These are phyloP conservation scores for Ostrea denselamellosa DNA, from an alignment of 1,140 invertebrate species.

Conservation along the genomic window DNA sequence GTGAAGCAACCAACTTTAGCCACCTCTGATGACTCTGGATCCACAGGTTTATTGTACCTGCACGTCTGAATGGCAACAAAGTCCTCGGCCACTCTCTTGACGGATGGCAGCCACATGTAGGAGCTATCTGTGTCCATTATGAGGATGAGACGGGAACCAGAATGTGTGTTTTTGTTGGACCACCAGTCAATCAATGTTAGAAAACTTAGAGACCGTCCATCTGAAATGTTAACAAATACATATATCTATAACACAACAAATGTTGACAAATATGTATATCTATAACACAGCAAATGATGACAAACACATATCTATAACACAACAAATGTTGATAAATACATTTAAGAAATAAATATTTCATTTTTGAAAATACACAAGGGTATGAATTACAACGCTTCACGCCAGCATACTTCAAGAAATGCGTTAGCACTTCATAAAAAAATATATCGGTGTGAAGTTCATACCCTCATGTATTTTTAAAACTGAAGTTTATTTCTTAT, in stretches of 20 bases:
- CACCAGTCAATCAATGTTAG: constrained; percentile 74
- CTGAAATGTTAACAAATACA: constrained; percentile 62
- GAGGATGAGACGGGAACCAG: constrained; percentile 73
- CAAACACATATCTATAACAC: too few species aligned
- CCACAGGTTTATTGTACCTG: constrained; percentile 56
- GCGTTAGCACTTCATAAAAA: too few species aligned
- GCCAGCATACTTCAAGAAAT: too few species aligned
- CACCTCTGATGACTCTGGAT: constrained; percentile 62
- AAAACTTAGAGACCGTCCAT: constrained; percentile 67
- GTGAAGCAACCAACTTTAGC: constrained; percentile 73
- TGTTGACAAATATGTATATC: background rate
- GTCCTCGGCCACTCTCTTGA: constrained; percentile 55
- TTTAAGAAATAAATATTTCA: too few species aligned
- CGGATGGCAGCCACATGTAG: constrained; percentile 68
- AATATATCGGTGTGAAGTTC: too few species aligned
- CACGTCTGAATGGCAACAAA: constrained; percentile 75
- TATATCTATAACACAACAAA: background rate
- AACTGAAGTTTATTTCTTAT: too few species aligned
- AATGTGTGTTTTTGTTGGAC: constrained; percentile 64
- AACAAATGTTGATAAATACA: too few species aligned
- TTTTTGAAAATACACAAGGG: too few species aligned
- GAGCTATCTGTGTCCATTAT: constrained; percentile 74
- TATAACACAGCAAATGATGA: too few species aligned
- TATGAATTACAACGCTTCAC: too few species aligned
- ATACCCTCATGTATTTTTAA: too few species aligned